These are phyloP conservation scores for Drosophila cognata DNA, from an alignment of 2,888 invertebrate genomes.

Conservation along the genomic window DNA sequence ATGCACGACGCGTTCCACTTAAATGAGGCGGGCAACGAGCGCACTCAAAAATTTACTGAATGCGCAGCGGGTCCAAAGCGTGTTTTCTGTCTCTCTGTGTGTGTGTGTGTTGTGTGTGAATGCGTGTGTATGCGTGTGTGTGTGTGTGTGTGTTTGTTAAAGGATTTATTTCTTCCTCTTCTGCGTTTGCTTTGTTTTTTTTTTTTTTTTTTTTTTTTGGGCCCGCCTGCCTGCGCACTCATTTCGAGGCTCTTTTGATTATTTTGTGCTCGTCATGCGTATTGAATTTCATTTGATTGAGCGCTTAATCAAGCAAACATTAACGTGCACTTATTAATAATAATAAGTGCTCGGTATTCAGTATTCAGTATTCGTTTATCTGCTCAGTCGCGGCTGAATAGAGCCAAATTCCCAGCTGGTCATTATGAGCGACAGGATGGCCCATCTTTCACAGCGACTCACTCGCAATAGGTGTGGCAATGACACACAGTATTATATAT, in stretches of 20 bases:
- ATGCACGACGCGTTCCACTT: constrained; percentile 57
- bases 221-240: constrained; percentile 41
- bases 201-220: constrained; percentile 14
- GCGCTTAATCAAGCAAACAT: constrained; percentile 80
- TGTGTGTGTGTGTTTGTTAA: constrained; percentile 21
- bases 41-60: constrained; percentile 59
- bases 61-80: constrained; percentile 42
- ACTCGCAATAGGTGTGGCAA: constrained; percentile 23
- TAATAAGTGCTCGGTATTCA: constrained; percentile 65
- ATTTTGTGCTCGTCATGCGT: constrained; percentile 69
- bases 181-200: not conserved
- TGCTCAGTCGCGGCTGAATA: constrained; percentile 75
- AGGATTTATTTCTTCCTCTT: constrained; percentile 47
- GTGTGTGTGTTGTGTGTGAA: not conserved
- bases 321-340: constrained; percentile 77
- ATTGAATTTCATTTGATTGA: constrained; percentile 80
- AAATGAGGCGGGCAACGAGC: constrained; percentile 59
- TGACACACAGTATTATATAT: constrained; percentile 1
- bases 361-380: constrained; percentile 58
- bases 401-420: constrained; percentile 54
- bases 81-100: constrained; percentile 12
- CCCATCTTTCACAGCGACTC: constrained; percentile 6
- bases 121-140: constrained; percentile 1
- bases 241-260: constrained; percentile 39
- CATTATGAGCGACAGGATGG: constrained; percentile 36